phyloP scores from a whole-genome alignment of 2,888 invertebrate species.

The Callosobruchus maculatus region DNA sequence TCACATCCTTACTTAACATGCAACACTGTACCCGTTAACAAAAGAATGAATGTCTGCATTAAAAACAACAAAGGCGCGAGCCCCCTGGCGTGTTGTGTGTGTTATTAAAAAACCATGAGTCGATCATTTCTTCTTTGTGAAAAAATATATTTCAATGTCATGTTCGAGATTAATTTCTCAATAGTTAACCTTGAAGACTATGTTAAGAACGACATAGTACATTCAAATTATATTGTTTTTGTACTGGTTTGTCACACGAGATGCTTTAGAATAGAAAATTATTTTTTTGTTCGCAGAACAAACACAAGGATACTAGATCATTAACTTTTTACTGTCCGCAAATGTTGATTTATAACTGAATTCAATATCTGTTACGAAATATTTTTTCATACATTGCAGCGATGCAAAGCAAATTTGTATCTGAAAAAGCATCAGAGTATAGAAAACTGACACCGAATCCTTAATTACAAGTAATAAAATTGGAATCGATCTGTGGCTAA shows the following conservation, averaged over 20 bases:
- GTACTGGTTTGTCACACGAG: not conserved
- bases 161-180: slow-evolving; percentile 38
- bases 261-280: not conserved
- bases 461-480: no score
- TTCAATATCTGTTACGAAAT: not conserved
- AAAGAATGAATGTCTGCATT: not conserved
- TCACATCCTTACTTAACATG: not conserved
- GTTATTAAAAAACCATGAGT: slow-evolving; percentile 17
- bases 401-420: not conserved
- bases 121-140: slow-evolving; percentile 25
- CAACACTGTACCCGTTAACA: not conserved
- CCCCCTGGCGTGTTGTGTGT: not conserved
- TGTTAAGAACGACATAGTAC: slow-evolving; percentile 3
- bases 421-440: not conserved
- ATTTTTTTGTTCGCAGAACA: not conserved
- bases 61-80: not conserved
- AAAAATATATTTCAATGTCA: slow-evolving; percentile 35
- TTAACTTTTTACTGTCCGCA: not conserved
- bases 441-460: no score
- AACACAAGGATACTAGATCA: not conserved
- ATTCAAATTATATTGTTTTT: not conserved
- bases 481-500: no score
- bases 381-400: not conserved
- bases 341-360: not conserved
- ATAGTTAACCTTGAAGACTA: slow-evolving; percentile 30